A percentile compares a stretch with the other conserved stretches of the same genome.
Conservation (phyloP, 1,140 invertebrate species). For the Drosophila nannoptera region DNA sequence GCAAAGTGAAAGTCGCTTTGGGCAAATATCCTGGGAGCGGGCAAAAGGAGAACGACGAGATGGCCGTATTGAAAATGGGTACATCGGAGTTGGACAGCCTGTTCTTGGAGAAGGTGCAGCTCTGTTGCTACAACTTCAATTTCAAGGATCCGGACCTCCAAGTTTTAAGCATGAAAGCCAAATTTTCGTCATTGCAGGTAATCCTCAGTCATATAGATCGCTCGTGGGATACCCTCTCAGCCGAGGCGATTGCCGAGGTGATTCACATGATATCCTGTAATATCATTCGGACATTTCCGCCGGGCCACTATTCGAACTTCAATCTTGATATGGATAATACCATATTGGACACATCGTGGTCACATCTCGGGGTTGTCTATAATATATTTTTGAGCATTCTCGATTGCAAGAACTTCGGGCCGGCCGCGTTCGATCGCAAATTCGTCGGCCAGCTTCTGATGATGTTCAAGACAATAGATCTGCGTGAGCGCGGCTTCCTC, state of each 20-base stretch:
- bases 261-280: conserved; percentile 96
- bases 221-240: conserved; percentile 83
- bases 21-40: too few species aligned
- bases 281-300: conserved; percentile 97
- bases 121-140: too few species aligned
- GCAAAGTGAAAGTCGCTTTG: too few species aligned
- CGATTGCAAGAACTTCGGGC: conserved; percentile 97
- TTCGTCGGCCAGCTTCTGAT: conserved; percentile 98
- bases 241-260: conserved; percentile 96
- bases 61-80: too few species aligned
- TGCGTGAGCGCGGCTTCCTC: conserved; percentile 97
- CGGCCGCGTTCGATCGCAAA: conserved; percentile 98
- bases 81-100: too few species aligned
- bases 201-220: background rate
- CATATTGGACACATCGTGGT: conserved; percentile 97
- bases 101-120: too few species aligned
- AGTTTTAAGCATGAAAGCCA: background rate
- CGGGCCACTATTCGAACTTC: conserved; percentile 98
- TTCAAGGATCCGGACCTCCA: too few species aligned
- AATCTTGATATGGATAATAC: conserved; percentile 99
- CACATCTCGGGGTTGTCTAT: conserved; percentile 96
- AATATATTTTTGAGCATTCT: conserved; percentile 97
- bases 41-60: too few species aligned
- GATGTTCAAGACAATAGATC: conserved; percentile 98
- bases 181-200: background rate